phyloP scores from a whole-genome alignment of 2,797 vertebrate genomes.

The Rhadinocentrus ornatus region DNA sequence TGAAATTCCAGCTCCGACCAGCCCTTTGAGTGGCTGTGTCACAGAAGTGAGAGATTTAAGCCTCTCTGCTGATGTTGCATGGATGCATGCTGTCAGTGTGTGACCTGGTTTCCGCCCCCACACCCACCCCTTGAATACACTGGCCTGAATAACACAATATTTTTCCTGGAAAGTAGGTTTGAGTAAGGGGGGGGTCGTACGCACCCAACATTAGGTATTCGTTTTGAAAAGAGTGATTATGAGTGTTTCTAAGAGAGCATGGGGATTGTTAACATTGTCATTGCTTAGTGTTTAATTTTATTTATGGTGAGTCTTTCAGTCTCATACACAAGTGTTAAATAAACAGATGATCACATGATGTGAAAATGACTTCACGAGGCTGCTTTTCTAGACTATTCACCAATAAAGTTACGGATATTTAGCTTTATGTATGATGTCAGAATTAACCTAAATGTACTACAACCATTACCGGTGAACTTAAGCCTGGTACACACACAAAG shows the following conservation, averaged over 20 bases:
- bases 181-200: background rate
- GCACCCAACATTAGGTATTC: background rate
- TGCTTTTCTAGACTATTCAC: no score
- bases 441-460: no score
- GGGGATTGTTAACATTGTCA: background rate
- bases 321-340: background rate
- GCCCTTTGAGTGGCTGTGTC: constrained; percentile 22
- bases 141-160: constrained; percentile 7
- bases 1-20: constrained; percentile 35
- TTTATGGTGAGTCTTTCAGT: background rate
- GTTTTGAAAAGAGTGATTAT: background rate
- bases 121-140: background rate
- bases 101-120: constrained; percentile 31
- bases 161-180: constrained; percentile 13
- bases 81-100: constrained; percentile 31
- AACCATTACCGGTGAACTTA: no score
- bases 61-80: constrained; percentile 18
- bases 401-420: no score
- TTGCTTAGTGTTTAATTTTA: background rate
- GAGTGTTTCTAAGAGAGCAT: background rate
- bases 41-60: constrained; percentile 34
- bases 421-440: no score
- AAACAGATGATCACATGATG: background rate
- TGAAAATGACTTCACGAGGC: no score
- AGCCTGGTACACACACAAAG: no score